Conservation (phyloP, 1,140 invertebrate genomes). For the Nasonia longicornis region DNA sequence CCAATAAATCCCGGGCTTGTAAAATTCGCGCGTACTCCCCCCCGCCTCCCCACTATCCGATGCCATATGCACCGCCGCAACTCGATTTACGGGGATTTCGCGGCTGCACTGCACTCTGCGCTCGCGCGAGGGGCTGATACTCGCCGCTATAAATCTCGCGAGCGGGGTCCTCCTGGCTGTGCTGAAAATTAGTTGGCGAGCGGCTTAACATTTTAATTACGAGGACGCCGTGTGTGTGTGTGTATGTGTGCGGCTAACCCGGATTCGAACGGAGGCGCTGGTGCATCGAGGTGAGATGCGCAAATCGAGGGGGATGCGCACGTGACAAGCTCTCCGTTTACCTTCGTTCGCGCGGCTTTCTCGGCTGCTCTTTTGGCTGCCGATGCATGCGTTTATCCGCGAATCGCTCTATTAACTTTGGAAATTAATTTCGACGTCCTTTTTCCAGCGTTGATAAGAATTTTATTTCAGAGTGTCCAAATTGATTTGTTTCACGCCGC, state of each 20-base stretch:
- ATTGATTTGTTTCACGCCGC: not conserved
- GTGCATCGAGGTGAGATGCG: constrained; percentile 28
- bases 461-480: not conserved
- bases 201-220: constrained; percentile 58
- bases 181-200: constrained; percentile 53
- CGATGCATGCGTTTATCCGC: not conserved
- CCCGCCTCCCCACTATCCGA: not conserved
- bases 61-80: constrained; percentile 42
- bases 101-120: not conserved
- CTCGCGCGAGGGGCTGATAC: constrained; percentile 13
- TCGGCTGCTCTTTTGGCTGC: no score
- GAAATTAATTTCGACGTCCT: constrained; percentile 7
- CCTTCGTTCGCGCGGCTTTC: not conserved
- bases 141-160: constrained; percentile 49
- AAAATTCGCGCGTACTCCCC: constrained; percentile 30
- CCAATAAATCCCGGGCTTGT: constrained; percentile 39
- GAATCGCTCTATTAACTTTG: constrained; percentile 1
- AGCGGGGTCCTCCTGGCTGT: constrained; percentile 5
- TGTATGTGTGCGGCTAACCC: not conserved
- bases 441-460: not conserved
- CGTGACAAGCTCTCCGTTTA: constrained; percentile 19
- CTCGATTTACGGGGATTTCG: constrained; percentile 44
- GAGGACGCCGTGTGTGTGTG: constrained; percentile 34
- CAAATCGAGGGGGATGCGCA: constrained; percentile 16
- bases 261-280: constrained; percentile 45